Conservation (phyloP, 2,888 invertebrate species). For the Microctonus brassicae region DNA sequence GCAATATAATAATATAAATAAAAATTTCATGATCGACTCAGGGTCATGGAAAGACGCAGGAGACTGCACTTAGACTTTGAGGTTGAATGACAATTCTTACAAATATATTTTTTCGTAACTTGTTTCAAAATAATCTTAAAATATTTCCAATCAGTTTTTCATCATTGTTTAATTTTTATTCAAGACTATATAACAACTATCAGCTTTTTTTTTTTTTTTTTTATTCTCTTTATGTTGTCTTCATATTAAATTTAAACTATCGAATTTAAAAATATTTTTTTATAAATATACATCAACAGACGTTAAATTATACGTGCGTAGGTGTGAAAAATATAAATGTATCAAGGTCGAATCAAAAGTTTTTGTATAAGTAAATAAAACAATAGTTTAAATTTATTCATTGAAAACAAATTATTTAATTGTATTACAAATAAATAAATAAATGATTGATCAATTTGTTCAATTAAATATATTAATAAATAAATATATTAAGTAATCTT, state of each 20-base stretch:
- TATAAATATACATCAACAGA: neutral
- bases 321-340: neutral
- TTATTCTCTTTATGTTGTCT: no score
- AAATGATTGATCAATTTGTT: no score
- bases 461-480: no score
- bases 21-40: constrained; percentile 31
- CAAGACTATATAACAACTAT: neutral
- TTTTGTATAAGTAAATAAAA: neutral
- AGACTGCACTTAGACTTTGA: constrained; percentile 10
- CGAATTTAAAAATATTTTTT: neutral
- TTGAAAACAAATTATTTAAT: no score
- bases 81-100: constrained; percentile 44
- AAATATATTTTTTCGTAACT: neutral
- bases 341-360: neutral
- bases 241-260: neutral
- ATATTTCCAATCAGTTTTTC: neutral
- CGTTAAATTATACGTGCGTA: neutral
- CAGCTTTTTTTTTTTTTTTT: neutral
- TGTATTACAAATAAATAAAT: no score
- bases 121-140: neutral
- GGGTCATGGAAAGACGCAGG: constrained; percentile 41
- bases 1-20: constrained; percentile 30
- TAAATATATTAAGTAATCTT: no score
- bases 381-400: neutral
- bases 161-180: no score